Base-by-base conservation (phyloP, 2,113 vertebrate species). In the Herpetotheres cachinnans region DNA sequence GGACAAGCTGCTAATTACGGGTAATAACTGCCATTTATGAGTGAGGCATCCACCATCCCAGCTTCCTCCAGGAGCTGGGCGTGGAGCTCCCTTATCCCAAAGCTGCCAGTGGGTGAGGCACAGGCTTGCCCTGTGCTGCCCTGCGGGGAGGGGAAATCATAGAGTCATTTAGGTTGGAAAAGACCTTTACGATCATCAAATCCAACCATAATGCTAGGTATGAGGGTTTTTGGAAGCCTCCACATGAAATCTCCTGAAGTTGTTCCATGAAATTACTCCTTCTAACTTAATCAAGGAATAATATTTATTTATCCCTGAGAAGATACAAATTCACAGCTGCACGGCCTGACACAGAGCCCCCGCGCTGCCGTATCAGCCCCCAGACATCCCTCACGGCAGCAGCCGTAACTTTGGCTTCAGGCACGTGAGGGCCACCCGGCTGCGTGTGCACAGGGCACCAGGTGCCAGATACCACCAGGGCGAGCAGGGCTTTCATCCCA, bases 281-380 rank as follows among this genome's bases (percentile, higher is more conserved):
- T 14, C 42, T 42, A 14, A 42, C 42, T 42, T 42, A 42, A 13
- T 42, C 42, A 42, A 42, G 42, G 6, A 42, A 42, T 42, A 42
- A 42, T 42, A 42, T 42, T 14, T 42, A 14, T 42, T 42, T 42
- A 42, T 11, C 42, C 42, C 42, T 14, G 14, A 42, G 42, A 42
- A 42, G 42, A 42, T 42, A 42, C 12, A 42, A 42, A 42, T 42
- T 42, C 1, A 0, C 66, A 65, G 72, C 82, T 44, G 1, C 66
- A 1, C 55, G 73, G 34, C 79, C 59, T 0, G 1, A 9, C 72
- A 56, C 9, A 22, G 59, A 59, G 42, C 10, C 49, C n/a, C 44
- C 1, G 11, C 0, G 6, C 24, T 47, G 61, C 65, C 3, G 0
- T 2, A 5, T 36, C 7, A 0, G 8, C 34, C 29, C 44, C 63